Percentiles rank a stretch among this genome's conserved stretches.
These are phyloP conservation scores for Nipponia nippon DNA, from an alignment of 2,113 vertebrate genomes.

Conservation along the genomic window DNA sequence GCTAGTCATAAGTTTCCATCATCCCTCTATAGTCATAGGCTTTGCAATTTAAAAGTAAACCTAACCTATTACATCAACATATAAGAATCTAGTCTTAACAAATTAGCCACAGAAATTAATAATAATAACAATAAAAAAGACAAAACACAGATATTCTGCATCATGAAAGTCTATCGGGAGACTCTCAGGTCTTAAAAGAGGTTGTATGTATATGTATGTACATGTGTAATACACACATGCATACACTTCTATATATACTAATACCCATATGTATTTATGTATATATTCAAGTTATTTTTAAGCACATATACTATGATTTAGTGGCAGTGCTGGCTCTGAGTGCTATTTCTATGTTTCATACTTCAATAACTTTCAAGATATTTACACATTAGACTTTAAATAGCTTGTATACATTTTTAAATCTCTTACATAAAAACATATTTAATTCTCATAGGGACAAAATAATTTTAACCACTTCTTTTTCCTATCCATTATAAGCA, in stretches of 20 bases:
- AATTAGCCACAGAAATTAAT: neutral
- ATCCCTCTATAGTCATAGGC: neutral
- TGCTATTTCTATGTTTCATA: neutral
- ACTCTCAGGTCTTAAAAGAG: neutral
- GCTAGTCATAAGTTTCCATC: neutral
- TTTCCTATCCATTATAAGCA: neutral
- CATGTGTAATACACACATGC: neutral
- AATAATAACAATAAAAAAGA: neutral
- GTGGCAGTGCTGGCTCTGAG: neutral
- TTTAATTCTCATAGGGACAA: neutral
- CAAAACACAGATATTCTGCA: neutral
- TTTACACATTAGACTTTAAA: neutral
- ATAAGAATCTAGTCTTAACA: neutral
- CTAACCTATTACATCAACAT: neutral
- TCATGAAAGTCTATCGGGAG: neutral
- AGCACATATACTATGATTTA: neutral
- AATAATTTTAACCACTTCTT: neutral
- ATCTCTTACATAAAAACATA: neutral
- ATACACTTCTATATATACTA: neutral
- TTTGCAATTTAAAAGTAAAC: neutral
- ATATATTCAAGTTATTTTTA: neutral
- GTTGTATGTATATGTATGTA: neutral
- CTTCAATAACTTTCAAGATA: neutral
- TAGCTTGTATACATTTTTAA: neutral
- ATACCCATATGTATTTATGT: neutral